Evolutionary conservation across 2,888 invertebrate genomes (phyloP).

Genomic region (Crossocerus cetratus): DNA sequence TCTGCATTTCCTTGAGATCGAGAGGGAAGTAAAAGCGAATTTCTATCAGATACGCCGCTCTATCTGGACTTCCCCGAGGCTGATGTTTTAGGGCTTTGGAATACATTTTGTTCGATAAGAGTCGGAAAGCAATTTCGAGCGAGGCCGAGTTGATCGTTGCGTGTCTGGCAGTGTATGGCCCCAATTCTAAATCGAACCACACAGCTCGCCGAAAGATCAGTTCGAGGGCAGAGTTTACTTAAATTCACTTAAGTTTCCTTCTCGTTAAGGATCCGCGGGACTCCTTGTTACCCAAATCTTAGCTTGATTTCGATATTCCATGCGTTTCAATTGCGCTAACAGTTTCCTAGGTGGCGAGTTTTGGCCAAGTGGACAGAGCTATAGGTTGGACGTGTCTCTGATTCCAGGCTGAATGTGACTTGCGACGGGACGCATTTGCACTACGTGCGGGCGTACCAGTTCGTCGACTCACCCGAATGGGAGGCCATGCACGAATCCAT

Average conservation of each 20-base stretch:
- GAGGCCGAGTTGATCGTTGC: conserved; percentile 1
- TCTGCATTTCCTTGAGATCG: too few species aligned
- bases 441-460: conserved; percentile 88
- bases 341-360: not conserved
- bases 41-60: too few species aligned
- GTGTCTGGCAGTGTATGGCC: not conserved
- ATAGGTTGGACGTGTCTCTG: not conserved
- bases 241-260: not conserved
- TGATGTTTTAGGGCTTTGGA: not conserved
- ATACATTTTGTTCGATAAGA: conserved; percentile 5
- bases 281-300: too few species aligned
- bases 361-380: too few species aligned
- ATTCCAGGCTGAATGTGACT: conserved; percentile 85
- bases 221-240: not conserved
- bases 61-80: not conserved
- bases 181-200: conserved; percentile 3
- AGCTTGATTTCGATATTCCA: too few species aligned
- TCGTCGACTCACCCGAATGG: conserved; percentile 94
- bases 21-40: too few species aligned
- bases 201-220: not conserved
- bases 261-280: too few species aligned
- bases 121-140: conserved; percentile 3
- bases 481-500: conserved; percentile 88
- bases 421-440: conserved; percentile 91
- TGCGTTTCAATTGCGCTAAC: not conserved